Evolutionary conservation across 2,888 invertebrate genomes (phyloP), one percentile per base, ranked within the genome.

Genomic region (Acrobasis repandana): DNA sequence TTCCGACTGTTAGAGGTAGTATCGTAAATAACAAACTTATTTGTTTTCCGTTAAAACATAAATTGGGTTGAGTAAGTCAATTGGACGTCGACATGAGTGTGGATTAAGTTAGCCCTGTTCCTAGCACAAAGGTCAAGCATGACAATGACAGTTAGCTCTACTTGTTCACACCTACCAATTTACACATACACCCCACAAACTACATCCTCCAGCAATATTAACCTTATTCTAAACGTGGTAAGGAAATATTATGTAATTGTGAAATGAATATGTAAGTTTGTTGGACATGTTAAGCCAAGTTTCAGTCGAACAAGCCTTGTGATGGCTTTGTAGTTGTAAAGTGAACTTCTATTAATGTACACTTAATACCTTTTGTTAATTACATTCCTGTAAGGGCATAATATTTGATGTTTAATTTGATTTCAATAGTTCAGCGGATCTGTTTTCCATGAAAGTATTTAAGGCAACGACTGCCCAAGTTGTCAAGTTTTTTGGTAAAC

Each of bases 121-220:
- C 76, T 72, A 76, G 74, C 75, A 82, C 77, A 80, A 82, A 82
- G 79, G 76, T 82, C 69, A 75, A 70, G 73, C 77, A 76, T 82
- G 80, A 82, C 83, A 84, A 81, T 82, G 84, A 83, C 83, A 84
- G 83, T 85, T 83, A 83, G 79, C 78, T 75, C 73, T 73, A 79
- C 79, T 80, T 78, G 81, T 81, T 79, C 74, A 69, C 72, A 73
- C 68, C 68, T 60, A 67, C 79, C 67, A 79, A 38, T 46, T 54
- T 67, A 58, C 2, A 20, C 51, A 51, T 75, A 59, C 76, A 6
- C 48, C 46, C 51, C 36, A 11, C 52, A 11, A 52, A 60, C 63
- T 65, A 65, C 9, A 5, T n/a, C 66, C n/a, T 58, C 65, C 6
- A 15, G 51, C 8, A 72, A 67, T 66, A 51, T 59, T 16, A 61